Evolutionary conservation across 2,797 vertebrate genomes (phyloP).

Genomic region (Brachyalestes nurse): DNA sequence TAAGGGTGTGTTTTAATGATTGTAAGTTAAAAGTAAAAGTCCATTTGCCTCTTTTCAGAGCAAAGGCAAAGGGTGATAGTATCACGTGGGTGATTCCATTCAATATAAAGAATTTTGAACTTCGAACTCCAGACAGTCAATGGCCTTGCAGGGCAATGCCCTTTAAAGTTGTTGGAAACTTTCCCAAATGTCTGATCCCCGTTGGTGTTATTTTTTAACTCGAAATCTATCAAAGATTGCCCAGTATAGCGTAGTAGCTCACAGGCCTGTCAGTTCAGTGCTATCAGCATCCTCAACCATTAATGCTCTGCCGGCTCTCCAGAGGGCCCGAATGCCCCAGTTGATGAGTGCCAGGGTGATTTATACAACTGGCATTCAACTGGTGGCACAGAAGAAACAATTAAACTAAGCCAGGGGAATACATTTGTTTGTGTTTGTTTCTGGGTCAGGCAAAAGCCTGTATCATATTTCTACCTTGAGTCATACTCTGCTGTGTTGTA

Average conservation of each 20-base stretch:
- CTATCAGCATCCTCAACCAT: conserved; percentile 28
- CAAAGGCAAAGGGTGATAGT: background rate
- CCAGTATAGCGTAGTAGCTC: conserved; percentile 26
- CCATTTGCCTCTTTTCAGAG: background rate
- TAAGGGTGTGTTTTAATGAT: too few species aligned
- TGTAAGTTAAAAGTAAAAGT: background rate
- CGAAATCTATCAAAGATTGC: conserved; percentile 40
- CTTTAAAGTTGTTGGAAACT: conserved; percentile 37
- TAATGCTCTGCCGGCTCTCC: conserved; percentile 12
- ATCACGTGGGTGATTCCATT: conserved; percentile 22
- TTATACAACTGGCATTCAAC: conserved; percentile 17
- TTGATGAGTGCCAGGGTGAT: conserved; percentile 12
- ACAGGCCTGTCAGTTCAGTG: background rate
- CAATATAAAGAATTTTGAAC: conserved; percentile 45
- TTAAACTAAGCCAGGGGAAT: conserved; percentile 2
- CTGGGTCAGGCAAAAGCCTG: background rate
- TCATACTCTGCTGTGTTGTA: background rate
- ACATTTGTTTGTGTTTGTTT: background rate
- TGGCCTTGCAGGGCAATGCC: conserved; percentile 36
- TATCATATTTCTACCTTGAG: conserved; percentile 7
- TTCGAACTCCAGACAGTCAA: conserved; percentile 58
- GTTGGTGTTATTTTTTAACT: conserved; percentile 58
- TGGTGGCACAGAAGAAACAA: conserved; percentile 14
- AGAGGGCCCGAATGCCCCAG: background rate
- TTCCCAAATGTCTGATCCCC: conserved; percentile 49